phyloP scores from a whole-genome alignment of 2,888 invertebrate genomes.

The Papilio gigon region DNA sequence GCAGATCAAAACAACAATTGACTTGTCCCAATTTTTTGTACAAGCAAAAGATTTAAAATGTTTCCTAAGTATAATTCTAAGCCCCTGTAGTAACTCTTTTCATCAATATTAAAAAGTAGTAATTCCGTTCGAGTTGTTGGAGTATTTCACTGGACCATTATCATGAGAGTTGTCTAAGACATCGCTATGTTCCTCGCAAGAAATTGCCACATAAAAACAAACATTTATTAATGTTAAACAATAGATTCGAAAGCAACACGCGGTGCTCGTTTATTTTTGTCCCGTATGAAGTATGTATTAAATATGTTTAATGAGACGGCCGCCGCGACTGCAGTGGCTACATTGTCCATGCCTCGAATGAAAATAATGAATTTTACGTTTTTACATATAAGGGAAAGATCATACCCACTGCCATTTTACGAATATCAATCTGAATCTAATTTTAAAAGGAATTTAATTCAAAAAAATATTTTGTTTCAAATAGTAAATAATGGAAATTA shows the following conservation, averaged over 20 bases:
- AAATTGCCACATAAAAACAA: constrained; percentile 9
- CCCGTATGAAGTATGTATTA: constrained; percentile 23
- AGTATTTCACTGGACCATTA: not conserved
- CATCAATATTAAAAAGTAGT: not conserved
- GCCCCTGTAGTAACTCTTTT: too few relatives aligned
- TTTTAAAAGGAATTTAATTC: not conserved
- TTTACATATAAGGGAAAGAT: constrained; percentile 36
- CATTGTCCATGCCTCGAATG: constrained; percentile 22
- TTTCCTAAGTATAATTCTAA: too few relatives aligned
- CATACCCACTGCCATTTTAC: constrained; percentile 11
- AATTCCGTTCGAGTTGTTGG: not conserved
- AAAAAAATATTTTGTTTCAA: not conserved
- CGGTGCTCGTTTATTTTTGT: constrained; percentile 19
- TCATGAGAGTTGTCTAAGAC: not conserved
- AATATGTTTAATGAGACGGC: constrained; percentile 37
- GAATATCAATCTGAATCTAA: not conserved
- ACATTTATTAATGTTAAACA: constrained; percentile 13
- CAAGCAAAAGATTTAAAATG: too few relatives aligned
- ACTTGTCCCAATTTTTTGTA: not conserved
- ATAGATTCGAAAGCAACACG: constrained; percentile 16
- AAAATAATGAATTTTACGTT: constrained; percentile 29
- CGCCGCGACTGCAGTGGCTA: constrained; percentile 30
- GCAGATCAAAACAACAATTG: not conserved
- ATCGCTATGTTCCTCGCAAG: constrained; percentile 7
- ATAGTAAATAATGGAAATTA: not conserved